Base-by-base conservation (phyloP, 2,797 vertebrate genomes). In the Clarias pachynema region DNA sequence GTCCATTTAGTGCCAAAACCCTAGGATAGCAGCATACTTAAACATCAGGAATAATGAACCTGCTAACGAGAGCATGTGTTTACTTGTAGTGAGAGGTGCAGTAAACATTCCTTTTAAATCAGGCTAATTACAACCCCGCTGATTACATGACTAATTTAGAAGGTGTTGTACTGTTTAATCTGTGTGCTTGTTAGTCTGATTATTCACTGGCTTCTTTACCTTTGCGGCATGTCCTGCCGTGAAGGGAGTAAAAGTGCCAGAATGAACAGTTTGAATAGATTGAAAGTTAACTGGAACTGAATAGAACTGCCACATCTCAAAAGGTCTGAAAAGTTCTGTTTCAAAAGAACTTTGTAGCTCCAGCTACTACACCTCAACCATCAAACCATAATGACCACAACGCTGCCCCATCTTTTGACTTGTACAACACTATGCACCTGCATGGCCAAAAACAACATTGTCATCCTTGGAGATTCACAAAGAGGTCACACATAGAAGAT, bases 391-490 rank as follows among this genome's bases (percentile, higher is more conserved):
- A 66, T 74, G 79, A 81, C 85, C 74, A 78, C 87, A 84, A 84
- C 0, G 14, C 82, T 85, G 60, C n/a, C 57, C 56, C 40, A 74
- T 88, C 65, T 89, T 85, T 83, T 57, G 59, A 85, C 79, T 72
- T 40, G 79, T 60, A 66, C 82, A 81, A 53, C 63, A 80, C 29
- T 68, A 77, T 89, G 79, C 86, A 87, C 74, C 86, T 87, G 81
- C 70, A 81, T 12, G 78, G 83, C 74, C 86, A 86, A 87, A 85
- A 88, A 88, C 87, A 88, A 88, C 87, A 89, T 59, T 59, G 82
- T 83, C 31, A 85, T 86, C 90, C 89, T 91, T 90, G 87, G 86
- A 90, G 90, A 87, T 85, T 82, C 65, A 79, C 84, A 88, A 86
- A 84, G 81, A 89, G 89, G 85, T 91, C 82, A 85, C 56, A 59